Base-by-base conservation (phyloP, 2,888 invertebrate species). In the Adineta ricciae region DNA sequence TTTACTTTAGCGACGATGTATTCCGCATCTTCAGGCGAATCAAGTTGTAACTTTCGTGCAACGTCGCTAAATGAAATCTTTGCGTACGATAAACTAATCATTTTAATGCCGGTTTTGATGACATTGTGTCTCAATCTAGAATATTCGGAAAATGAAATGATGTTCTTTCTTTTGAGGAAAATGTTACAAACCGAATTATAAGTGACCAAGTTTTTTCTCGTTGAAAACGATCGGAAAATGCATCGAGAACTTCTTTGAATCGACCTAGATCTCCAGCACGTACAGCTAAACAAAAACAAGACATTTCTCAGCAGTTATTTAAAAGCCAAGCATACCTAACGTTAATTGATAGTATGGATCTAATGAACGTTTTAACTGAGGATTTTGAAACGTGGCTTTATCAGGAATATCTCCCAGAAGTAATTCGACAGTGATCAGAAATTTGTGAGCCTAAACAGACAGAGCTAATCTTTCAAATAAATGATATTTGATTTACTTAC, bases 321-420 rank as follows among this genome's bases (percentile, higher is more conserved):
- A 46, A 46, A 5, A 46, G 46, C 5, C 5, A 21, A 27, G 7
- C 41, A 5, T 78, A 78, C 78, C 78, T 38, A 78, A 97, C 0
- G 99, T 98, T 19, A 99, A 93, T 90, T 97, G 96, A 89, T 99
- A 96, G 89, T 99, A 99, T 0, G 99, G 96, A 36, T 94, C 95
- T 86, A 99, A 92, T 0, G 97, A 94, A 88, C 94, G 94, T 85
- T 96, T 93, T 88, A 97, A 92, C 16, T 94, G 94, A 0, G 96
- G 94, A 90, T 96, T 95, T 82, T 98, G 93, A 91, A 99, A 99
- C 86, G 96, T 94, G 88, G 95, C 94, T 86, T 99, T 92, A 89
- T 99, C 98, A 1, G 99, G 99, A 88, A 99, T 99, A 90, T 99
- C 98, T 87, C 99, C 99, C 87, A 99, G 91, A 54, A 98, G 91